These are phyloP conservation scores for Anodontia alba DNA, from an alignment of 2,888 invertebrate species.

Conservation along the genomic window DNA sequence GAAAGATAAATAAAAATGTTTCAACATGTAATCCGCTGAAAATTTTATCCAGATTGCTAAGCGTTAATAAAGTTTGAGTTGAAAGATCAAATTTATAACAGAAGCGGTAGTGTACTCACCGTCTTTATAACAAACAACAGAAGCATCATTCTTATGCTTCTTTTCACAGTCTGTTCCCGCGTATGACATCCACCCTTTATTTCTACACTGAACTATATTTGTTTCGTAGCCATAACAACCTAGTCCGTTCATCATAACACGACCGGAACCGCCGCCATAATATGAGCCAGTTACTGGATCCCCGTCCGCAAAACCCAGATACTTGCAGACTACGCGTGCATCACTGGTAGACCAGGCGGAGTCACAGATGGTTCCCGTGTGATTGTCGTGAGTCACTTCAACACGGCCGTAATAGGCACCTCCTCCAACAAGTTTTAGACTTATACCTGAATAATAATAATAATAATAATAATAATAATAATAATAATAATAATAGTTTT, in stretches of 20 bases:
- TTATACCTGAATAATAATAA: conserved; percentile 45
- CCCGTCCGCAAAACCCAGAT: conserved; percentile 72
- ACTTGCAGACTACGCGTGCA: conserved; percentile 73
- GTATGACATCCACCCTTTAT: conserved; percentile 67
- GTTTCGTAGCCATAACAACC: conserved; percentile 70
- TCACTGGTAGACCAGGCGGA: conserved; percentile 72
- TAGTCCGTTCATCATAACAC: conserved; percentile 71
- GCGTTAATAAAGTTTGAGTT: too few relatives aligned
- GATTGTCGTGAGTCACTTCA: conserved; percentile 69
- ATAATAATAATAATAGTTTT: background rate
- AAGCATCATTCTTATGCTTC: conserved; percentile 71
- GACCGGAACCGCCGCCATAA: conserved; percentile 67
- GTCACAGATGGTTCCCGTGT: conserved; percentile 76
- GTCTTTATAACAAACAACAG: conserved; percentile 71
- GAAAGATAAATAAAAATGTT: too few relatives aligned
- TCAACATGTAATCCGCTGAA: too few relatives aligned
- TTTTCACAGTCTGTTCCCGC: conserved; percentile 56
- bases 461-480: too few relatives aligned
- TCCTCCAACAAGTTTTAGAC: conserved; percentile 62
- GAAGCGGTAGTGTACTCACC: too few relatives aligned
- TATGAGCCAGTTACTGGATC: conserved; percentile 65
- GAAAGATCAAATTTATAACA: too few relatives aligned
- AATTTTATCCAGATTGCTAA: too few relatives aligned
- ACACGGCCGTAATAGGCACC: conserved; percentile 72
- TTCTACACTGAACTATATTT: conserved; percentile 68